These are phyloP conservation scores for Norana najaformis DNA, from an alignment of 2,888 invertebrate species.

Conservation along the genomic window DNA sequence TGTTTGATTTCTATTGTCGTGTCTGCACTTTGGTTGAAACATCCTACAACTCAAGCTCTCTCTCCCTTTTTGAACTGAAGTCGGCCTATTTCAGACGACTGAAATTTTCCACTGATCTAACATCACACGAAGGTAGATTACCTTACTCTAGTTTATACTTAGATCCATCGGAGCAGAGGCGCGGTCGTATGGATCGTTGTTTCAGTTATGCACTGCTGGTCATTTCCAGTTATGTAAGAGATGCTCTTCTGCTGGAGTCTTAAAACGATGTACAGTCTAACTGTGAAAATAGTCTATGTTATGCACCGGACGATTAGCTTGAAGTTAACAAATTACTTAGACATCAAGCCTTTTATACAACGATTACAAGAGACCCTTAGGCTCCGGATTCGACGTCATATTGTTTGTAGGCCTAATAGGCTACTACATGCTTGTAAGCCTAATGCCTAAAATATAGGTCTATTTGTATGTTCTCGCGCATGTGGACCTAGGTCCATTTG, in stretches of 20 bases:
- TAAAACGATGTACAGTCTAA: not conserved
- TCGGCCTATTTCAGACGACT: no score
- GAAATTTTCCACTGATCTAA: no score
- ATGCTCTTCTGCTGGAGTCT: not conserved
- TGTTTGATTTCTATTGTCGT: no score
- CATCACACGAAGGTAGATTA: no score
- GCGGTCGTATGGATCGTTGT: no score
- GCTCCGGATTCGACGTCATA: not conserved
- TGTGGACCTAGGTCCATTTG: not conserved
- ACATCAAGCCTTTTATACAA: not conserved
- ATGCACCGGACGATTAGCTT: not conserved
- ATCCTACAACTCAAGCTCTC: no score
- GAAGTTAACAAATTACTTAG: not conserved
- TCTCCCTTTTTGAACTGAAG: no score
- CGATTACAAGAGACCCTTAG: not conserved
- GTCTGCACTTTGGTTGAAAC: no score
- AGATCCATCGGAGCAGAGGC: no score
- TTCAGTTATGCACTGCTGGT: no score
- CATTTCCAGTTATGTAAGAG: no score
- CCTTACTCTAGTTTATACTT: no score
- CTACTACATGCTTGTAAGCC: not conserved
- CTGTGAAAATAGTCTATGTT: not conserved
- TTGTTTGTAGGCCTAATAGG: not conserved
- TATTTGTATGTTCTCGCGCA: not conserved
- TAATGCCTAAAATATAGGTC: not conserved